These are phyloP conservation scores for Heterotis niloticus DNA, from an alignment of 2,113 vertebrate species.

Conservation along the genomic window DNA sequence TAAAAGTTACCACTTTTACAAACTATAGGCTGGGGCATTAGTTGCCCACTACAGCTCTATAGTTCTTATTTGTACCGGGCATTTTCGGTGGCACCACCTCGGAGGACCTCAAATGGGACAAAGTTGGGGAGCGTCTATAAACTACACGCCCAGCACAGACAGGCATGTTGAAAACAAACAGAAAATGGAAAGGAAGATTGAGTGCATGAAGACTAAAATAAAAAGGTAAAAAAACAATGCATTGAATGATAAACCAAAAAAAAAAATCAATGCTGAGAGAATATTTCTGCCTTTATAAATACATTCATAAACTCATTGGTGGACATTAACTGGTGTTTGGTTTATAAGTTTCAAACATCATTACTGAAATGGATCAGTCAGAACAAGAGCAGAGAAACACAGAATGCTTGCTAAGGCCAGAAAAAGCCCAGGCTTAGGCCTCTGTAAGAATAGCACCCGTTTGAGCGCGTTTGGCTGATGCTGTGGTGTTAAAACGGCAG, in stretches of 20 bases:
- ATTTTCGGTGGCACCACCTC: constrained; percentile 46
- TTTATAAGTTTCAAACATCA: neutral
- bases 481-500: too few species aligned
- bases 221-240: constrained; percentile 2
- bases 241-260: neutral
- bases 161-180: constrained; percentile 39
- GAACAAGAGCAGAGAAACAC: neutral
- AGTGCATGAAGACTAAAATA: constrained; percentile 32
- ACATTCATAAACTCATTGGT: neutral
- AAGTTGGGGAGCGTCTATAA: constrained; percentile 51
- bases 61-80: constrained; percentile 49
- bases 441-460: too few species aligned
- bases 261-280: neutral
- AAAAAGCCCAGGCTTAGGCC: too few species aligned
- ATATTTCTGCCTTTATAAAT: neutral
- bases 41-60: constrained; percentile 45
- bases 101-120: constrained; percentile 45
- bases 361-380: neutral
- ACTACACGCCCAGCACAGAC: constrained; percentile 40
- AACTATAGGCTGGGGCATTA: constrained; percentile 50
- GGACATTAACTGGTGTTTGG: neutral
- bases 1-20: constrained; percentile 46
- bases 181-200: constrained; percentile 40
- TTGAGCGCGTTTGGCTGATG: too few species aligned
- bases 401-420: too few species aligned